Conservation (phyloP, 2,797 vertebrate species). For the Valencia hispanica region DNA sequence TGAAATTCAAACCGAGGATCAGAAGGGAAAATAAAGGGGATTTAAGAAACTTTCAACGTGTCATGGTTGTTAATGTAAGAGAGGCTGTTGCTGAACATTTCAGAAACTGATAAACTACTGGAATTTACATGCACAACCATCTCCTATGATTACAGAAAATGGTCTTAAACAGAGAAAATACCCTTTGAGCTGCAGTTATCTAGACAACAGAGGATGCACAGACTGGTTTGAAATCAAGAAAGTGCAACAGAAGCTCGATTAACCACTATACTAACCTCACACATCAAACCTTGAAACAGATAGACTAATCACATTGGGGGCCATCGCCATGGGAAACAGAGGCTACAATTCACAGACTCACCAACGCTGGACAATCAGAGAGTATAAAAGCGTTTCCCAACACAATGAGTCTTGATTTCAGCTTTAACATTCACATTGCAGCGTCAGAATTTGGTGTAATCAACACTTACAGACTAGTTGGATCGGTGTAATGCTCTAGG, state of each 20-base stretch:
- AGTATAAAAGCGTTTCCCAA: too few species aligned
- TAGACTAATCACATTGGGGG: neutral
- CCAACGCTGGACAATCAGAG: too few species aligned
- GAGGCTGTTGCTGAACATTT: neutral
- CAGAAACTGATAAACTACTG: neutral
- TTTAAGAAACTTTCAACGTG: neutral
- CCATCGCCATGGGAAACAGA: neutral
- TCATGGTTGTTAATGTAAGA: neutral
- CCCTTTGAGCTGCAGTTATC: neutral
- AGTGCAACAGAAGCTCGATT: neutral
- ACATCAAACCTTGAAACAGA: neutral
- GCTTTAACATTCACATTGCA: too few species aligned
- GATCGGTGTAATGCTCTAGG: neutral
- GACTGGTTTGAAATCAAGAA: neutral
- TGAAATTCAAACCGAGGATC: neutral
- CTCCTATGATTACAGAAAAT: neutral
- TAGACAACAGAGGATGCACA: neutral
- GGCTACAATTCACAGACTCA: neutral
- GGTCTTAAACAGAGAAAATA: neutral
- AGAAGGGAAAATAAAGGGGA: neutral
- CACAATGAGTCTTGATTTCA: too few species aligned
- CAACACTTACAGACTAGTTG: too few species aligned
- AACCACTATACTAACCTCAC: neutral
- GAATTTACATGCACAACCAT: neutral
- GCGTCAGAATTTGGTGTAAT: too few species aligned